These are phyloP conservation scores for Apodemus sylvaticus DNA, from an alignment of 2,113 vertebrate species.

Conservation along the genomic window DNA sequence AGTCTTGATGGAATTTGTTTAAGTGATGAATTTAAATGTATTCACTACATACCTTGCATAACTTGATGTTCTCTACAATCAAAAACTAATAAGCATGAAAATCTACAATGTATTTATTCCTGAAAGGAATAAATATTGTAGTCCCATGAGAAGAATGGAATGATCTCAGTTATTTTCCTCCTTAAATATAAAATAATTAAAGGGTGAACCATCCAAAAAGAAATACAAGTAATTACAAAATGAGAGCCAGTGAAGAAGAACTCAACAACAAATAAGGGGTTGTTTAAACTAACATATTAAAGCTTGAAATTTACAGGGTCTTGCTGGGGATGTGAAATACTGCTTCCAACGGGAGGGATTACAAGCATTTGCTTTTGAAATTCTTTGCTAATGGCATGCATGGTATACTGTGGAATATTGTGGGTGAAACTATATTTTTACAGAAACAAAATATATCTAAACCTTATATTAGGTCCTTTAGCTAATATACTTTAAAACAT, in stretches of 20 bases:
- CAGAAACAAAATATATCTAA: slow-evolving; percentile 6
- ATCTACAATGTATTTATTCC: slow-evolving; percentile 63
- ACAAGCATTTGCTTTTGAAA: neutral
- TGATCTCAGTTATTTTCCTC: slow-evolving; percentile 53
- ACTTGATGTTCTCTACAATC: slow-evolving; percentile 46
- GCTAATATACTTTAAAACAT: neutral
- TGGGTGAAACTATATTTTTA: neutral
- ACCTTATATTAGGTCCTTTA: neutral
- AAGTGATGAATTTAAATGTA: slow-evolving; percentile 72
- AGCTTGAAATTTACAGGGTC: slow-evolving; percentile 19
- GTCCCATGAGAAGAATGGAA: slow-evolving; percentile 47
- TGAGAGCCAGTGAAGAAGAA: slow-evolving; percentile 39
- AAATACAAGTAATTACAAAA: slow-evolving; percentile 64
- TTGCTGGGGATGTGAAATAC: slow-evolving; percentile 41
- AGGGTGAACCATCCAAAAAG: slow-evolving; percentile 29
- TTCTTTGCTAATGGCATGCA: slow-evolving; percentile 3
- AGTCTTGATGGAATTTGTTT: slow-evolving; percentile 54
- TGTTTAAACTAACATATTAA: slow-evolving; percentile 39
- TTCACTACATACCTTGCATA: slow-evolving; percentile 56
- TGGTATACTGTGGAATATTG: neutral
- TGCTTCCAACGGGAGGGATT: neutral
- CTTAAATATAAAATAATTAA: slow-evolving; percentile 70
- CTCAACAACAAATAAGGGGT: slow-evolving; percentile 50
- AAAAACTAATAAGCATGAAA: slow-evolving; percentile 73
- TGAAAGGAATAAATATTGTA: slow-evolving; percentile 70